Percentiles rank a stretch among this genome's conserved stretches.
Evolutionary conservation across 2,888 invertebrate species (phyloP).

Genomic region (Liposcelis brunnea): DNA sequence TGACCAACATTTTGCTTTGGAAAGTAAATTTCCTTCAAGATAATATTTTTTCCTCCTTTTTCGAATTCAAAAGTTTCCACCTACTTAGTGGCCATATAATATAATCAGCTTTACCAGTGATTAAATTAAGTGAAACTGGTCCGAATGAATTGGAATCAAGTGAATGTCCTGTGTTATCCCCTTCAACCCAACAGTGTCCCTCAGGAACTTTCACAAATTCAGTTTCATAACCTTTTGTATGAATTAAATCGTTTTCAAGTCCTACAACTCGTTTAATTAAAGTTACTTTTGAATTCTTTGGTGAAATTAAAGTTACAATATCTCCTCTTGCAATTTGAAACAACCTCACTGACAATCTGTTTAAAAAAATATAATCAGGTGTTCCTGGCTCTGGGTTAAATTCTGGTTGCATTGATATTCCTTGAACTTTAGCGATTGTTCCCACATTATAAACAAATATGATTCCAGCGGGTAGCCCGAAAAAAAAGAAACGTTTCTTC

Average conservation of each 20-base stretch:
- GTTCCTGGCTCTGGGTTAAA: slow-evolving; percentile 60
- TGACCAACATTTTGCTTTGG: no score
- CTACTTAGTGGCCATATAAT: slow-evolving; percentile 89
- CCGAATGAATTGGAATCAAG: slow-evolving; percentile 91
- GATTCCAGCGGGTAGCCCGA: slow-evolving; percentile 65
- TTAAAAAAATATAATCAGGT: slow-evolving; percentile 67
- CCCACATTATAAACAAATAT: slow-evolving; percentile 71
- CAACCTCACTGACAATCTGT: slow-evolving; percentile 61
- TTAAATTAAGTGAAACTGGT: slow-evolving; percentile 71
- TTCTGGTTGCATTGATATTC: slow-evolving; percentile 83
- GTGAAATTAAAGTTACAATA: slow-evolving; percentile 70
- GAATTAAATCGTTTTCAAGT: slow-evolving; percentile 65
- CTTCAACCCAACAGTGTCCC: slow-evolving; percentile 95
- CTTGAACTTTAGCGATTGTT: slow-evolving; percentile 82
- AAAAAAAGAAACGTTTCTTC: no score
- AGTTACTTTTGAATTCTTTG: slow-evolving; percentile 69
- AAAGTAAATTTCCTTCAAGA: no score
- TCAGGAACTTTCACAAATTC: slow-evolving; percentile 61
- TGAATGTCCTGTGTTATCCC: slow-evolving; percentile 78
- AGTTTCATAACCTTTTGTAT: slow-evolving; percentile 56
- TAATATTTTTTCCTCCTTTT: no score
- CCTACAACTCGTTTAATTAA: slow-evolving; percentile 85
- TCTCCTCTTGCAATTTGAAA: slow-evolving; percentile 64
- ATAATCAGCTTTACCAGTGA: slow-evolving; percentile 74
- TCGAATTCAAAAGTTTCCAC: slow-evolving; percentile 33